Conservation (phyloP, 2,113 vertebrate genomes). For the Seriola rivoliana region DNA sequence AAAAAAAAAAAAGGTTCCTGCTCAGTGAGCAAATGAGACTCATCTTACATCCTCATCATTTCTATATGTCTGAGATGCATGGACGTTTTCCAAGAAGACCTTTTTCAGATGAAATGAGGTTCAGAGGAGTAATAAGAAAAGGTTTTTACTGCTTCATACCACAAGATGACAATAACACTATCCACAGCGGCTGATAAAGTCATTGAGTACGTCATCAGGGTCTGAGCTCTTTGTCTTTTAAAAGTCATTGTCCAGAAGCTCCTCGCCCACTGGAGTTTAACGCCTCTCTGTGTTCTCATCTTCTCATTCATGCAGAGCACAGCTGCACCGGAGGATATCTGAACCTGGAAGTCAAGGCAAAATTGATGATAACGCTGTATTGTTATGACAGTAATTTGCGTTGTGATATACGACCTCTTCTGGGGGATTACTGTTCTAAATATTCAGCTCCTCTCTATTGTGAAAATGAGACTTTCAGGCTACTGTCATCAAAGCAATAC, state of each 20-base stretch:
- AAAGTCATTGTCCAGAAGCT: slow-evolving; percentile 2
- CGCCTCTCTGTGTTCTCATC: not conserved
- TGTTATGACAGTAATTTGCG: not conserved
- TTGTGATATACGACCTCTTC: not conserved
- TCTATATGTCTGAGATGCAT: not conserved
- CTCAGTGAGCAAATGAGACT: not conserved
- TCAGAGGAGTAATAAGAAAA: not conserved
- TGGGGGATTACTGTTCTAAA: not conserved
- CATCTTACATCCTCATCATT: not conserved
- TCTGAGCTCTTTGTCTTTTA: not conserved
- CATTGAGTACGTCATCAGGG: slow-evolving; percentile 5
- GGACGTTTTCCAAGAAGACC: not conserved
- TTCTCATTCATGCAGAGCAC: not conserved
- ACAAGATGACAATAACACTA: not conserved
- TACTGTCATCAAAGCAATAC: not conserved
- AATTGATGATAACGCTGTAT: not conserved
- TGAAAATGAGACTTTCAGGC: not conserved
- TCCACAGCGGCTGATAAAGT: not conserved
- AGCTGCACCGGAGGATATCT: not conserved
- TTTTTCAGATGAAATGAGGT: not conserved
- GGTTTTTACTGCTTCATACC: not conserved
- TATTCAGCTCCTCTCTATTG: not conserved
- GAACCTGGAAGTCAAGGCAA: not conserved
- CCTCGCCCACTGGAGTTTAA: not conserved
- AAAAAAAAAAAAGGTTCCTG: not conserved